Percentiles rank a stretch among this genome's conserved stretches.
Conservation (phyloP, 1,140 invertebrate species). For the Dendroctonus valens region DNA sequence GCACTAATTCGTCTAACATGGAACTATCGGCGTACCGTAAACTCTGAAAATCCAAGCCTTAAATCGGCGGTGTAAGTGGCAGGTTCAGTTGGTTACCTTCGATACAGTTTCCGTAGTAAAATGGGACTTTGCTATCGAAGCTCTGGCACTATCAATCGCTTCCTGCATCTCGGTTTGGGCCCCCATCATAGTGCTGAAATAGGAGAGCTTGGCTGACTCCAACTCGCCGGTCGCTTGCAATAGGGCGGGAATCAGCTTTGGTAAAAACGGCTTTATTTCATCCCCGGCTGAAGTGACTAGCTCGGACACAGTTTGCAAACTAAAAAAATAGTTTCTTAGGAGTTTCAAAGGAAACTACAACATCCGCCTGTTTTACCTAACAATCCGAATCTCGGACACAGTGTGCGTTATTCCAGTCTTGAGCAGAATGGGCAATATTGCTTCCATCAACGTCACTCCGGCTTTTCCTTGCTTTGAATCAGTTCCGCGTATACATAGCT, state of each 20-base stretch:
- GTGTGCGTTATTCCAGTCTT: constrained; percentile 75
- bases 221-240: constrained; percentile 81
- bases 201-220: constrained; percentile 75
- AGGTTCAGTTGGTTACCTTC: constrained; percentile 55
- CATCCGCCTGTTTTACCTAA: constrained; percentile 56
- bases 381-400: constrained; percentile 74
- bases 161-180: constrained; percentile 67
- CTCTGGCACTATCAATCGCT: constrained; percentile 71
- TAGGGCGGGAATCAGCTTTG: constrained; percentile 77
- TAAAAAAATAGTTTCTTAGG: constrained; percentile 47
- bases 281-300: constrained; percentile 76
- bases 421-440: constrained; percentile 77
- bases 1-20: constrained; percentile 75
- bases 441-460: constrained; percentile 71
- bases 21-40: constrained; percentile 77
- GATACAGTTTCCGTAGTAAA: constrained; percentile 86
- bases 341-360: constrained; percentile 1
- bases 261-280: constrained; percentile 75
- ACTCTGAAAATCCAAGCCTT: constrained; percentile 59
- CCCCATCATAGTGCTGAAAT: constrained; percentile 72
- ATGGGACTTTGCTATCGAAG: constrained; percentile 75
- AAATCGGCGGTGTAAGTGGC: no score
- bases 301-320: constrained; percentile 80
- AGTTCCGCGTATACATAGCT: constrained; percentile 75
- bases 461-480: constrained; percentile 75